Percentiles rank a stretch among this genome's conserved stretches.
Evolutionary conservation across 1,140 invertebrate genomes (phyloP).

Genomic region (Heliconius hewitsoni): DNA sequence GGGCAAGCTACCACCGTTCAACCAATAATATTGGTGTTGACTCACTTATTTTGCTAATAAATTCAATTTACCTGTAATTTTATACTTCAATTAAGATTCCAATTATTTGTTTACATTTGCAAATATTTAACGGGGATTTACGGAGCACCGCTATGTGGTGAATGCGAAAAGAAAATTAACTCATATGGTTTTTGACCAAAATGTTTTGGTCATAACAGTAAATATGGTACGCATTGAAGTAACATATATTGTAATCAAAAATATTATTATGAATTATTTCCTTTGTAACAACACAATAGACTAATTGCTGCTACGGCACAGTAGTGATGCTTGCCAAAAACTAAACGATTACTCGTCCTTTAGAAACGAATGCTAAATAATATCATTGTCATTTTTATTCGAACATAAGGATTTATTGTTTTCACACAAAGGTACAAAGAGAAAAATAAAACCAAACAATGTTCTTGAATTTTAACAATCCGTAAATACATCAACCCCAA

Average conservation of each 20-base stretch:
- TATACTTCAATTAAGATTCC: conserved; percentile 2
- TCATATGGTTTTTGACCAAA: not conserved
- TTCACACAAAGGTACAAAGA: conserved; percentile 39
- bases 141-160: not conserved
- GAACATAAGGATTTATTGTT: conserved; percentile 25
- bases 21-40: conserved; percentile 46
- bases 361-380: conserved; percentile 1
- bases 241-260: not conserved
- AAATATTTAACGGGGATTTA: not conserved
- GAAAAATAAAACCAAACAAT: conserved; percentile 56
- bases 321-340: not conserved
- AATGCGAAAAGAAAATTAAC: not conserved
- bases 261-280: not conserved
- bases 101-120: not conserved
- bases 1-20: conserved; percentile 38
- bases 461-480: conserved; percentile 60
- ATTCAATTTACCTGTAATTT: conserved; percentile 16
- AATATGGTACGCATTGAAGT: too few relatives aligned
- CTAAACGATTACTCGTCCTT: not conserved
- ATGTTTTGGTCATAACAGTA: not conserved
- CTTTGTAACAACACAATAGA: conserved; percentile 6
- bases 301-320: not conserved
- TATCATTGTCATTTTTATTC: conserved; percentile 9
- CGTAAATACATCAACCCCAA: conserved; percentile 62
- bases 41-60: conserved; percentile 39